Conservation (phyloP, 2,113 vertebrate species). For the Mellivora capensis region DNA sequence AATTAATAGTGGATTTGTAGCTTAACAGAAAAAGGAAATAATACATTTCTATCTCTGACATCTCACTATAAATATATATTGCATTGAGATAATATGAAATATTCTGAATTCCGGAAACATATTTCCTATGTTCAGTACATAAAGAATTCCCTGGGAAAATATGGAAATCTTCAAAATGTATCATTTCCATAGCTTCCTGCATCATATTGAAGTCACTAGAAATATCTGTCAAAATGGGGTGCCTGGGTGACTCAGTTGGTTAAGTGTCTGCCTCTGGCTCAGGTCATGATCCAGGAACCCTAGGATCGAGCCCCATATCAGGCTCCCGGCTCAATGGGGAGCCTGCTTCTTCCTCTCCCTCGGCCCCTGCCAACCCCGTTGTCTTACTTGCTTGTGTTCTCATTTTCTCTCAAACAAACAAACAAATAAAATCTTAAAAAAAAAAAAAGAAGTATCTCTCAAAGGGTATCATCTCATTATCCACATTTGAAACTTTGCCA, state of each 20-base stretch:
- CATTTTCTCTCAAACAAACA: background rate
- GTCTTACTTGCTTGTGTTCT: background rate
- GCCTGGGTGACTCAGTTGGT: background rate
- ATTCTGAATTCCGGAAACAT: background rate
- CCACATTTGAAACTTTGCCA: background rate
- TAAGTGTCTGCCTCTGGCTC: background rate
- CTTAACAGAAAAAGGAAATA: background rate
- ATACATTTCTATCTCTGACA: background rate
- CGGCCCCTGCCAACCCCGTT: no score
- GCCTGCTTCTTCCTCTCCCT: background rate
- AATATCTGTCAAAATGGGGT: background rate
- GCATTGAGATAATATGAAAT: background rate
- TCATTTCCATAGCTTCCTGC: background rate
- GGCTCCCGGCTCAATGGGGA: no score
- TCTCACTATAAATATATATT: background rate
- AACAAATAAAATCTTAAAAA: background rate
- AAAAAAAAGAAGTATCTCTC: background rate
- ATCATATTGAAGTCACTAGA: background rate
- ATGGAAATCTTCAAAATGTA: background rate
- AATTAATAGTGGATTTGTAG: background rate
- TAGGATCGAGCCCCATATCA: background rate
- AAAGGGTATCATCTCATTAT: background rate
- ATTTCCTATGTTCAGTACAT: background rate
- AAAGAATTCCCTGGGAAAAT: background rate
- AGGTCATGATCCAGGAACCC: background rate